Base-by-base conservation (phyloP, 2,113 vertebrate species). In the Cynopterus brachyotis region DNA sequence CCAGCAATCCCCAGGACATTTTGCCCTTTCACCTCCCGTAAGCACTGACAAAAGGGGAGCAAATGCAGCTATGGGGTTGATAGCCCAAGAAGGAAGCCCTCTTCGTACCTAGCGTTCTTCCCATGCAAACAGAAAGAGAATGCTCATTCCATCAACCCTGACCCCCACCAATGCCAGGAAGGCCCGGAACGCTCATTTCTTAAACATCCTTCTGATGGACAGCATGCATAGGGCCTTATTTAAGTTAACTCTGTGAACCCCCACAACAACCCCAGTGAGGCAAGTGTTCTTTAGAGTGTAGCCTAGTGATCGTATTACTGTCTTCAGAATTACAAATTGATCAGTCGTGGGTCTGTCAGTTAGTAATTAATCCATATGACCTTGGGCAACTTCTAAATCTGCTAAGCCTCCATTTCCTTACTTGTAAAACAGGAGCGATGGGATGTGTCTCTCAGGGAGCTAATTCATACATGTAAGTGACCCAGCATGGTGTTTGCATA, bases 111-210 rank as follows among this genome's bases (percentile, higher is more conserved):
- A 2, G 35, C 26, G 16, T 55, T 76, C 37, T 76, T 28, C 12
- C 32, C 55, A 32, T 3, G 47, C 8, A 62, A 19, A 59, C 40
- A 37, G 22, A 76, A 80, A 40, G 16, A 13, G 22, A 55, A 9
- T 40, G 17, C 5, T 20, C 3, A 2, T 9, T 4, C 57, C 0
- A 0, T 66, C 55, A 37, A 26, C 35, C 37, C 16, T 50, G 50
- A 17, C 55, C 1, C 6, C 15, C 3, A 2, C 6, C 26, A 6
- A 11, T 59, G 62, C 84, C 73, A 45, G 7, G n/a, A 53, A 40
- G 45, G 32, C 8, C 3, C 0, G 1, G 12, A 35, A 6, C 45
- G 66, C 22, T 28, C 19, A 8, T 40, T 91, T 62, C 59, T 50
- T 5, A 15, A 79, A 37, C 11, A 45, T 72, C 32, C 64, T 73